Conservation (phyloP, 2,797 vertebrate genomes). For the Gallinago nigripennis region DNA sequence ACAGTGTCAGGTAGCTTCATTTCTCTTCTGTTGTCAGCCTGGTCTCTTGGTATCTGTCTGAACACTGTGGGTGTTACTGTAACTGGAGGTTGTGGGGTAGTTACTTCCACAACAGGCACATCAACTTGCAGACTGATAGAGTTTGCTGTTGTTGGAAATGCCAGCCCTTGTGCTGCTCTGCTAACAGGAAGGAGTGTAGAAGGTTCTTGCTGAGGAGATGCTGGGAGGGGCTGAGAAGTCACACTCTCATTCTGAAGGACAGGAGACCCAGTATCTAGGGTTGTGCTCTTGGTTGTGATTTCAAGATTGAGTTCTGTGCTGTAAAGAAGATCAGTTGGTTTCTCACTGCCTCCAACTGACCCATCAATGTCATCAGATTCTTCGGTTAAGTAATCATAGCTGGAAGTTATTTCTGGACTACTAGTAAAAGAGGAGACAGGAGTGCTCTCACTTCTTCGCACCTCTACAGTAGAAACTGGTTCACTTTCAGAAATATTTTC, state of each 20-base stretch:
- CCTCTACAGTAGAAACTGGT: conserved; percentile 4
- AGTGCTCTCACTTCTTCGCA: conserved; percentile 60
- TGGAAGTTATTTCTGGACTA: conserved; percentile 70
- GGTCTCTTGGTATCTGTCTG: not conserved
- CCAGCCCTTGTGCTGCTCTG: not conserved
- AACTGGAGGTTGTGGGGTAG: not conserved
- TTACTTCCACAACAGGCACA: not conserved
- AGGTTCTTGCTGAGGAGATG: not conserved
- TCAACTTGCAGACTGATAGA: conserved; percentile 15
- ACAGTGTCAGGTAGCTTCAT: not conserved
- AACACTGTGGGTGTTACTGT: not conserved
- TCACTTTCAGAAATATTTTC: not conserved
- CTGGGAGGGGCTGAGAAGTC: not conserved
- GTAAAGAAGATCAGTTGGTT: not conserved
- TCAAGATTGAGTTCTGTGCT: conserved; percentile 55
- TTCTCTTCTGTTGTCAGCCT: not conserved
- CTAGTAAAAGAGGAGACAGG: conserved; percentile 13
- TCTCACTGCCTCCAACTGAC: conserved; percentile 51
- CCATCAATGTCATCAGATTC: conserved; percentile 70
- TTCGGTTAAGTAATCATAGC: conserved; percentile 79
- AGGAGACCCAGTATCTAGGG: not conserved
- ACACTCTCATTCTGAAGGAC: not conserved
- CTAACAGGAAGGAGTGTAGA: not conserved
- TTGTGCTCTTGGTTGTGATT: conserved; percentile 56
- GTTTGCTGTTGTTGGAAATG: conserved; percentile 11